Percentiles rank a stretch among this genome's conserved stretches.
Evolutionary conservation across 2,888 invertebrate genomes (phyloP).

Genomic region (Listrodromus nycthemerus): DNA sequence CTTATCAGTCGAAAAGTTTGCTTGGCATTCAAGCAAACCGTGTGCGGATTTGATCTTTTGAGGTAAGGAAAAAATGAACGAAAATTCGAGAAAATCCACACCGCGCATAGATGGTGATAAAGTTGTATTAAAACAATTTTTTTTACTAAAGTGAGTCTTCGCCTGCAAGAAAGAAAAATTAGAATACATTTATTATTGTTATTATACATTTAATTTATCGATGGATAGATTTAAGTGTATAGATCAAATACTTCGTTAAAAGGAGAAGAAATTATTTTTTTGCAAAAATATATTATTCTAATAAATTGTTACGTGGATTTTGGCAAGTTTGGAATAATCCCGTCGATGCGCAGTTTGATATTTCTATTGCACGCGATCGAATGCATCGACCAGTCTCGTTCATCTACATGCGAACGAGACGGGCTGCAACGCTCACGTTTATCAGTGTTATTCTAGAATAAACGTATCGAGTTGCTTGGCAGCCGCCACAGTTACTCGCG

Average conservation of each 20-base stretch:
- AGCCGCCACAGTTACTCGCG: slow-evolving; percentile 19
- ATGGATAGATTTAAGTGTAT: too few relatives aligned
- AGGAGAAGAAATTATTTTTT: background rate
- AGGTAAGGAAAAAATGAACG: slow-evolving; percentile 85
- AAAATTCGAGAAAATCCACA: too few relatives aligned
- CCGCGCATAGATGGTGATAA: too few relatives aligned
- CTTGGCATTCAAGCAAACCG: slow-evolving; percentile 98
- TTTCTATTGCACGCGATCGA: slow-evolving; percentile 9
- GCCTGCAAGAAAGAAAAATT: too few relatives aligned
- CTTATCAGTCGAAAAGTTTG: slow-evolving; percentile 99
- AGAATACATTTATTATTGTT: too few relatives aligned
- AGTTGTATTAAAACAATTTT: too few relatives aligned
- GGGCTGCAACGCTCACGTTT: slow-evolving; percentile 41
- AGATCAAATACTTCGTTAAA: too few relatives aligned
- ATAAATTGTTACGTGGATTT: background rate
- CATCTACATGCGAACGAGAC: background rate
- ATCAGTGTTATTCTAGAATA: slow-evolving; percentile 65
- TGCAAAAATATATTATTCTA: background rate
- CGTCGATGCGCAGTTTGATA: slow-evolving; percentile 10
- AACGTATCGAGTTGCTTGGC: slow-evolving; percentile 60
- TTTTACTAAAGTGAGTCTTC: too few relatives aligned
- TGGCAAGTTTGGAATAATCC: too few relatives aligned
- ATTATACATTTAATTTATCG: too few relatives aligned
- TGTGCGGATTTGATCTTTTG: slow-evolving; percentile 99
- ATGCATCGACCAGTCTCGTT: slow-evolving; percentile 15